phyloP scores from a whole-genome alignment of 2,797 vertebrate genomes.

The Danio tinwini region DNA sequence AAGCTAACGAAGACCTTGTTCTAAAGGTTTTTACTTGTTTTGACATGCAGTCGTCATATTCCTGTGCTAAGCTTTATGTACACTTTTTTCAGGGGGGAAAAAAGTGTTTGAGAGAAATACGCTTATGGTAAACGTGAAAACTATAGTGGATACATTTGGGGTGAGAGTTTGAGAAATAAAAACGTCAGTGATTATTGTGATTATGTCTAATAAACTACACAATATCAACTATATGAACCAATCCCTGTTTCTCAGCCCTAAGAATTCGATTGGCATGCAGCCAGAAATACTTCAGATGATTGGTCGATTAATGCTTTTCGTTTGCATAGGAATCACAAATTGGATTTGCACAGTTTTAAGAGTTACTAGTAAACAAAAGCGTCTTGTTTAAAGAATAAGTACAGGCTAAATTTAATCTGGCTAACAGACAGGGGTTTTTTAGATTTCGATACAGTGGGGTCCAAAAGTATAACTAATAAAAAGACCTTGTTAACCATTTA shows the following conservation, averaged over 20 bases:
- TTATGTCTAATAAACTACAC: constrained; percentile 24
- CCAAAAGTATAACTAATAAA: not conserved
- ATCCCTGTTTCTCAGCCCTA: constrained; percentile 8
- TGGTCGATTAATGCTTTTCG: constrained; percentile 58
- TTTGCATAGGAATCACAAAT: constrained; percentile 83
- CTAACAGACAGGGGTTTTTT: not conserved
- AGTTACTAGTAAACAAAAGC: constrained; percentile 24
- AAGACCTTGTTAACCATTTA: not conserved
- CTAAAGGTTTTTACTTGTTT: constrained; percentile 51
- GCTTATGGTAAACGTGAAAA: constrained; percentile 47
- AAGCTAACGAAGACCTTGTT: constrained; percentile 63
- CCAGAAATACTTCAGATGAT: constrained; percentile 58
- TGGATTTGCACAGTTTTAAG: constrained; percentile 54
- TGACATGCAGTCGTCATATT: constrained; percentile 76
- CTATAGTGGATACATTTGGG: constrained; percentile 50
- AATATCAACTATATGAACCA: constrained; percentile 10
- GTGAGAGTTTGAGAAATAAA: constrained; percentile 38
- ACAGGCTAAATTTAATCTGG: constrained; percentile 6
- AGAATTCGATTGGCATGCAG: not conserved
- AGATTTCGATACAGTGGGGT: not conserved
- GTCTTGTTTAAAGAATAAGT: no score
- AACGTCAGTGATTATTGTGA: constrained; percentile 12
- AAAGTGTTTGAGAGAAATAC: constrained; percentile 54
- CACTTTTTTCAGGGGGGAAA: constrained; percentile 69
- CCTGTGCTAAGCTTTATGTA: constrained; percentile 77